Evolutionary conservation across 2,113 vertebrate species (phyloP), one percentile per base, ranked within the genome.

Genomic region (Cyanistes caeruleus): DNA sequence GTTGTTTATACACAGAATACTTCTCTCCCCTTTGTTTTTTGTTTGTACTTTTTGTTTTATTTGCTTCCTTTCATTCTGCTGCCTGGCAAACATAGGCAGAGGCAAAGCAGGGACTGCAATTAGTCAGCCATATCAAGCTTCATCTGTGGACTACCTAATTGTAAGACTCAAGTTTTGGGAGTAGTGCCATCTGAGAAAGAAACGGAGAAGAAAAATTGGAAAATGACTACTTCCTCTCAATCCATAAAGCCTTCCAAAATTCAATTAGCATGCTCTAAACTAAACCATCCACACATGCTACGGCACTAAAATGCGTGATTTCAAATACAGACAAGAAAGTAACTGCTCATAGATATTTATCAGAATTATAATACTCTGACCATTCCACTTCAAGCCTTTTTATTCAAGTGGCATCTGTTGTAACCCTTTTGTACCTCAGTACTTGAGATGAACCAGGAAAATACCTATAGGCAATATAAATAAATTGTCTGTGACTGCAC

Each of bases 181-280:
- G 76, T 25, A 81, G 10, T 92, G 85, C 85, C 96, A 94, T 93
- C n/a, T 83, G 75, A 95, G 88, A 84, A 90, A 41, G 90, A 89
- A 87, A 77, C 0, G 0, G 31, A 60, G 30, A 69, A 89, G 80
- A 92, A 86, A 95, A 92, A 93, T 27, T 87, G 72, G 89, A 95
- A 94, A 97, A 97, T 84, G 13, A 87, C 68, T 95, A 92, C 91
- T 95, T 95, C 84, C 94, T 94, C 85, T 92, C 87, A 84, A 89
- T 59, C 73, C 75, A 84, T 74, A 73, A 77, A 96, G 83, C 56
- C 69, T 97, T 97, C 95, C 93, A 97, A 97, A 97, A 95, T 84
- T 76, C 95, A 86, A 94, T 94, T 97, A 96, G 95, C 48, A 79
- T 46, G 31, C 88, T 97, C 46, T 93, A 89, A 97, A 95, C 93